Evolutionary conservation across 2,797 vertebrate genomes (phyloP).

Genomic region (Microctenopoma stevenorrisi): DNA sequence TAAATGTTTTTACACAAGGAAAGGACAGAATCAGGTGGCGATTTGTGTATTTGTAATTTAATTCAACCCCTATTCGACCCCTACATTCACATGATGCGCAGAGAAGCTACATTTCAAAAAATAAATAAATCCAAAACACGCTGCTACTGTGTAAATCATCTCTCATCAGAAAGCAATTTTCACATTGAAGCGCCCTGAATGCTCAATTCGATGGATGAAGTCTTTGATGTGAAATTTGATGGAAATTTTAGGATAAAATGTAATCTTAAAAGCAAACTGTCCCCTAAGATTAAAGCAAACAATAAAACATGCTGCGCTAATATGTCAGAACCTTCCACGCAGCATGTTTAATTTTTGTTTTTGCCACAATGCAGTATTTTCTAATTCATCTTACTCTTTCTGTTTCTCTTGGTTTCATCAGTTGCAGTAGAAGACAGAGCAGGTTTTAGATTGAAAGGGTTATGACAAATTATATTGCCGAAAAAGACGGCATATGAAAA

Average conservation of each 20-base stretch:
- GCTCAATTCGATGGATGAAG: neutral
- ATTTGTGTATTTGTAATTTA: slow-evolving; percentile 49
- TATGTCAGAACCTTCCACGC: slow-evolving; percentile 22
- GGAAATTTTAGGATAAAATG: slow-evolving; percentile 26
- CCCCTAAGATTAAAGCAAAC: slow-evolving; percentile 45
- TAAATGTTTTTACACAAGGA: slow-evolving; percentile 19
- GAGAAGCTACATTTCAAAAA: slow-evolving; percentile 20
- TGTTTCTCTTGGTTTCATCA: slow-evolving; percentile 58
- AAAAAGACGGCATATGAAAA: slow-evolving; percentile 80
- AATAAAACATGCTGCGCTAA: slow-evolving; percentile 41
- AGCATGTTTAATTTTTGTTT: slow-evolving; percentile 34
- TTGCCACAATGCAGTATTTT: slow-evolving; percentile 34
- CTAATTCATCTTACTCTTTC: slow-evolving; percentile 26
- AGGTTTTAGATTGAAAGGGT: slow-evolving; percentile 59
- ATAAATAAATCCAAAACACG: slow-evolving; percentile 14
- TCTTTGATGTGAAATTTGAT: slow-evolving; percentile 59
- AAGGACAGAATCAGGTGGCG: slow-evolving; percentile 44
- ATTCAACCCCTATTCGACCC: slow-evolving; percentile 35
- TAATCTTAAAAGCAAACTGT: slow-evolving; percentile 48
- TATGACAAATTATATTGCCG: slow-evolving; percentile 80
- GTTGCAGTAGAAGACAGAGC: slow-evolving; percentile 37
- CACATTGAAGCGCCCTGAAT: slow-evolving; percentile 54
- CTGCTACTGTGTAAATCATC: slow-evolving; percentile 44
- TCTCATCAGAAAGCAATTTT: slow-evolving; percentile 65
- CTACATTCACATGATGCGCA: slow-evolving; percentile 37